Evolutionary conservation across 2,888 invertebrate genomes (phyloP).

Genomic region (Mesorhabditis sp.): DNA sequence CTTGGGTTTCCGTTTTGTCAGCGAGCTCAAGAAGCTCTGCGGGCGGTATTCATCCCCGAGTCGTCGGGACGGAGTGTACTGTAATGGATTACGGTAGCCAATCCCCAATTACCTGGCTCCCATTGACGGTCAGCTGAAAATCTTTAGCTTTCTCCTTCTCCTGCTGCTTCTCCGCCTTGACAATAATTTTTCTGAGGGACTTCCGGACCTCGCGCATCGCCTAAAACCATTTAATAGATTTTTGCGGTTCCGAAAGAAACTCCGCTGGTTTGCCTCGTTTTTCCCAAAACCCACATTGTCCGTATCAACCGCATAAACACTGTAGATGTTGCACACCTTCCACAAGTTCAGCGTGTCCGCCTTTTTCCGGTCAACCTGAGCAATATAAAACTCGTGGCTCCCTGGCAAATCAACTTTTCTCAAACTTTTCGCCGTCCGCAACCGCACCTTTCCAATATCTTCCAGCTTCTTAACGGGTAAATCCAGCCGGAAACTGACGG

Average conservation of each 20-base stretch:
- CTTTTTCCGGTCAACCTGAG: constrained; percentile 13
- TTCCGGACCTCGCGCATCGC: background rate
- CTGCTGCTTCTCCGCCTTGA: background rate
- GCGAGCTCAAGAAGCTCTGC: background rate
- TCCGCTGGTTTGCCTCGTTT: background rate
- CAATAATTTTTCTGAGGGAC: background rate
- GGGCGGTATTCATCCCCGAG: background rate
- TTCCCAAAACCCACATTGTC: constrained; percentile 11
- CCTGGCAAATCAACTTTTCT: constrained; percentile 11
- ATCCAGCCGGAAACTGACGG: constrained; percentile 9
- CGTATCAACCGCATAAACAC: constrained; percentile 13
- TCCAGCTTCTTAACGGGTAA: constrained; percentile 16
- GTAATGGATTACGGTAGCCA: background rate
- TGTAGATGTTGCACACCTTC: constrained; percentile 17
- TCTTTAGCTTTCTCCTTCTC: constrained; percentile 4
- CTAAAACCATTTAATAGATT: background rate
- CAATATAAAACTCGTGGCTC: background rate
- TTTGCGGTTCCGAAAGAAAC: background rate
- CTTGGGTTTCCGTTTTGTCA: background rate
- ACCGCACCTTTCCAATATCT: constrained; percentile 11
- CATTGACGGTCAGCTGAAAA: constrained; percentile 4
- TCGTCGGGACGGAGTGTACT: background rate
- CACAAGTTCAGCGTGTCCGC: constrained; percentile 16
- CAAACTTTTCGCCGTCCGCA: constrained; percentile 1
- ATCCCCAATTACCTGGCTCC: background rate